Conservation (phyloP, 2,797 vertebrate genomes). For the Anabas testudineus region DNA sequence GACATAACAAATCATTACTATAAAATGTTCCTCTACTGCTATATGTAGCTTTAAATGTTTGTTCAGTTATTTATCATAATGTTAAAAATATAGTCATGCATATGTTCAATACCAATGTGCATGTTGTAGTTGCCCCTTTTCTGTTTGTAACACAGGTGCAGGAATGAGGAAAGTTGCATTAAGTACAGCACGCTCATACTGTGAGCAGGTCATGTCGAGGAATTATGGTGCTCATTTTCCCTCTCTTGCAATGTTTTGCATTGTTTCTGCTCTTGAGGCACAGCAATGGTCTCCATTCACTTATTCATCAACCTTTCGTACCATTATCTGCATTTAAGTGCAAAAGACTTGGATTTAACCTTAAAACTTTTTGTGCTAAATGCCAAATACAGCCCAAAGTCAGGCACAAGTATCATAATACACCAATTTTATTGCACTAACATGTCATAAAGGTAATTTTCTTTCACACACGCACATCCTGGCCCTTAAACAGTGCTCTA, state of each 20-base stretch:
- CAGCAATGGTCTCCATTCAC: constrained; percentile 35
- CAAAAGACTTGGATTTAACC: constrained; percentile 47
- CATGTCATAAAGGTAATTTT: constrained; percentile 70
- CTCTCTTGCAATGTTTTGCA: constrained; percentile 11
- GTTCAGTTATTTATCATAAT: background rate
- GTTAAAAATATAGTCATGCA: background rate
- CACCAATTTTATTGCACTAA: constrained; percentile 68
- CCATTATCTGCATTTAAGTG: constrained; percentile 50
- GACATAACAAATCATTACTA: constrained; percentile 8
- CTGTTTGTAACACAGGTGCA: constrained; percentile 5
- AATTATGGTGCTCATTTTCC: constrained; percentile 44
- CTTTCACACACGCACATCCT: constrained; percentile 17
- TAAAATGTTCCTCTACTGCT: constrained; percentile 16
- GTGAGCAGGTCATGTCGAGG: constrained; percentile 43
- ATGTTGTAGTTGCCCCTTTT: background rate
- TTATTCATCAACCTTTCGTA: constrained; percentile 53
- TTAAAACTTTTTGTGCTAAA: constrained; percentile 58
- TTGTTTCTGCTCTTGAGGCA: constrained; percentile 30
- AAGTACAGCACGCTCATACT: constrained; percentile 13
- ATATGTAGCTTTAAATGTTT: background rate
- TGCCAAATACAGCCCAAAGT: constrained; percentile 55
- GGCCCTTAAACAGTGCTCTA: constrained; percentile 51
- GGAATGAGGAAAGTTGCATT: constrained; percentile 9
- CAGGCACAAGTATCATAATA: constrained; percentile 59
- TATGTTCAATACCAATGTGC: background rate